A percentile compares a stretch with the other conserved stretches of the same genome.
These are phyloP conservation scores for Teleopsis dalmanni DNA, from an alignment of 1,140 invertebrate genomes.

Conservation along the genomic window DNA sequence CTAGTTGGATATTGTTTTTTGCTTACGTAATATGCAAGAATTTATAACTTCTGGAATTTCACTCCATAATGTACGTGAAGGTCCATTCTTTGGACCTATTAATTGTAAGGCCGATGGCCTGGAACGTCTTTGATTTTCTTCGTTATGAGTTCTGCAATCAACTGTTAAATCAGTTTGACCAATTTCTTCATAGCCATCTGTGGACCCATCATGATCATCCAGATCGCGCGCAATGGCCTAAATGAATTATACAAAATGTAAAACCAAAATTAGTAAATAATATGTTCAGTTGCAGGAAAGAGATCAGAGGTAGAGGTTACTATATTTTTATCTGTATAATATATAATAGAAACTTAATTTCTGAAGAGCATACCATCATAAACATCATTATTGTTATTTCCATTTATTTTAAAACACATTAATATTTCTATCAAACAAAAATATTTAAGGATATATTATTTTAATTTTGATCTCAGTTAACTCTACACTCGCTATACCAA, in stretches of 20 bases:
- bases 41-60: conserved; percentile 83
- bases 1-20: neutral
- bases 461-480: no score
- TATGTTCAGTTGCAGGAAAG: no score
- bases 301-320: no score
- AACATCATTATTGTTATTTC: no score
- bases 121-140: conserved; percentile 21
- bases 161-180: conserved; percentile 33
- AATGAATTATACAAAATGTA: no score
- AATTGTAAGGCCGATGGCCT: conserved; percentile 59
- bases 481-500: no score
- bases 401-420: no score
- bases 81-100: conserved; percentile 54
- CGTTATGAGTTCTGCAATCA: conserved; percentile 21
- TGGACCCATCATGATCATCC: conserved; percentile 50
- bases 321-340: no score
- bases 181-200: conserved; percentile 73
- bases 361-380: no score
- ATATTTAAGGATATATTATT: no score
- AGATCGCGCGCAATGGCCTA: conserved; percentile 55
- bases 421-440: no score
- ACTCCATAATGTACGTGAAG: conserved; percentile 82
- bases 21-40: conserved; percentile 65
- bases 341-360: no score
- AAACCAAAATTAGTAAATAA: neutral